phyloP scores from a whole-genome alignment of 2,113 vertebrate species.

The Artemisiospiza belli region DNA sequence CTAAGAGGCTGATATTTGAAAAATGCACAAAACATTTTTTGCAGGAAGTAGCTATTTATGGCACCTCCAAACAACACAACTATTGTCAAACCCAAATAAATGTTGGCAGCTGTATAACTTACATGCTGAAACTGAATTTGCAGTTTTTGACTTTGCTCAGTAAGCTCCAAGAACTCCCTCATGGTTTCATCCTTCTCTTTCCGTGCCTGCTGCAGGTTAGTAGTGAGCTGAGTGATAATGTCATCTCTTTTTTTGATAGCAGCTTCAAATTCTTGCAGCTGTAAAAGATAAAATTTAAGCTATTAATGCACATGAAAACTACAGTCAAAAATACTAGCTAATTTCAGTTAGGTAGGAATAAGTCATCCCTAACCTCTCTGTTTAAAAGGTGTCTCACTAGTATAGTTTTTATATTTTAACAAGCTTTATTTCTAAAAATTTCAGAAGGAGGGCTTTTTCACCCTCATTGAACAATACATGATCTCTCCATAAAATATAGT shows the following conservation, averaged over 20 bases:
- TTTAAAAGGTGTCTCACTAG: not conserved
- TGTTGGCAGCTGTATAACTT: conserved; percentile 9
- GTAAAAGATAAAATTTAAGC: not conserved
- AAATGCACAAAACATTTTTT: not conserved
- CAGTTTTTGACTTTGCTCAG: conserved; percentile 93
- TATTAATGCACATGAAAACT: not conserved
- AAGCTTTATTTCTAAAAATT: not conserved
- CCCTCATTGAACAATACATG: not conserved
- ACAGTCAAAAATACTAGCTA: not conserved
- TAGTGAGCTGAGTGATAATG: conserved; percentile 95
- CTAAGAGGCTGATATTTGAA: not conserved
- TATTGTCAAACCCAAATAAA: not conserved
- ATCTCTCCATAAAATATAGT: not conserved
- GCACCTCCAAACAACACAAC: not conserved
- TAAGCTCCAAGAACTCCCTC: conserved; percentile 92
- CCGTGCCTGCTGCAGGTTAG: conserved; percentile 94
- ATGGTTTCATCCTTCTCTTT: conserved; percentile 94
- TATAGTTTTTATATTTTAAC: not conserved
- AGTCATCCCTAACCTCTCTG: not conserved
- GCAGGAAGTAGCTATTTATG: not conserved
- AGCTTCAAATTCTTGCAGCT: conserved; percentile 97
- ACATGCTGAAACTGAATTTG: conserved; percentile 98
- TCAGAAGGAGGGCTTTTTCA: not conserved
- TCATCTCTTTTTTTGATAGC: conserved; percentile 95
- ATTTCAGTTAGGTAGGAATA: not conserved